Percentiles rank a stretch among this genome's conserved stretches.
Conservation (phyloP, 37 sponge, comb jelly and placozoan species). For the Dysidea cf. avara region DNA sequence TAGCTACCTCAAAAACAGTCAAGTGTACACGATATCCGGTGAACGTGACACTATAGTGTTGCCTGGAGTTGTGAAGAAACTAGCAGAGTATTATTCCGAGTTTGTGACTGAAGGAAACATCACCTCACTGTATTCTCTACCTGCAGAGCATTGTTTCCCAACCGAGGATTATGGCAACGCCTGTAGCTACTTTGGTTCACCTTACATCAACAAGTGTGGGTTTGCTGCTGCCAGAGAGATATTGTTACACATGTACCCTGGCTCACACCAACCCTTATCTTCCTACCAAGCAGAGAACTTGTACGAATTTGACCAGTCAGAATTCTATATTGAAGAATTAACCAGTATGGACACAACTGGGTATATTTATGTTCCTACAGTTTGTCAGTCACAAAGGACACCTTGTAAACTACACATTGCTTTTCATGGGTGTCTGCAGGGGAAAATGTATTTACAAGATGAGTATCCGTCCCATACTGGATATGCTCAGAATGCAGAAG, state of each 20-base stretch:
- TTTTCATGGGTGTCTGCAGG: conserved; percentile 82
- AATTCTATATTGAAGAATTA: conserved; percentile 42
- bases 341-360: conserved; percentile 70
- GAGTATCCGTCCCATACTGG: conserved; percentile 61
- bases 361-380: conserved; percentile 78
- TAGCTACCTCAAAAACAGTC: conserved; percentile 25
- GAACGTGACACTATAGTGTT: conserved; percentile 54
- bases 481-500: conserved; percentile 65
- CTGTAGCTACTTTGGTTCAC: conserved; percentile 38
- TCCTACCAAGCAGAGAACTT: conserved; percentile 24
- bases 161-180: conserved; percentile 70
- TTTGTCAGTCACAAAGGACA: conserved; percentile 40
- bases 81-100: conserved; percentile 52
- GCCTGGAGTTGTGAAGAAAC: conserved; percentile 63
- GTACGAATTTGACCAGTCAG: conserved; percentile 66
- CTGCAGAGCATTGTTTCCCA: conserved; percentile 54
- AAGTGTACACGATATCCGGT: conserved; percentile 71
- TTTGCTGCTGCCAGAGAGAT: conserved; percentile 56
- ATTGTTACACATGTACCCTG: conserved; percentile 63
- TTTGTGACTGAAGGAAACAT: conserved; percentile 28
- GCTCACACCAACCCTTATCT: too few relatives aligned
- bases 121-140: conserved; percentile 33
- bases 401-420: conserved; percentile 74
- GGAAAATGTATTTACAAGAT: conserved; percentile 47
- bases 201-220: conserved; percentile 80